Conservation (phyloP, 2,797 vertebrate species). For the Eleutherodactylus coqui region DNA sequence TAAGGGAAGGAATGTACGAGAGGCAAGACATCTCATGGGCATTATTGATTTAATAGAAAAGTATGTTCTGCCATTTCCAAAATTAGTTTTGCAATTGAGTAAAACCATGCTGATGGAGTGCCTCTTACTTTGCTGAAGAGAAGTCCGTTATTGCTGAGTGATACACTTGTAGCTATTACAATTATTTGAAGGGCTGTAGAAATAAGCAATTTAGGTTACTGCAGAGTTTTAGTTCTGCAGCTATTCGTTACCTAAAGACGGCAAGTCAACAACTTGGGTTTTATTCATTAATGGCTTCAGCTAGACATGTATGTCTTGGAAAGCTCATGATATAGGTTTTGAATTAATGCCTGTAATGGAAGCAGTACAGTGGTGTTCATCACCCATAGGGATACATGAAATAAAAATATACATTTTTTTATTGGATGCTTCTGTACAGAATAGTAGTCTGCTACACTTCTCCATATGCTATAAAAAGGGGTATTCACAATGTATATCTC, state of each 20-base stretch:
- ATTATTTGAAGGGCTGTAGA: constrained; percentile 30
- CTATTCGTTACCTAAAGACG: neutral
- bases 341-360: too few relatives aligned
- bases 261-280: neutral
- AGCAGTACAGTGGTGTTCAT: too few relatives aligned
- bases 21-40: constrained; percentile 43
- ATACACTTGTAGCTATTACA: constrained; percentile 18
- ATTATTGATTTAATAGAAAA: constrained; percentile 59
- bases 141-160: constrained; percentile 49
- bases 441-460: too few relatives aligned
- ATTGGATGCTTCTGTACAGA: too few relatives aligned
- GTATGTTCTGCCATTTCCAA: constrained; percentile 58
- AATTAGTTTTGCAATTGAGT: constrained; percentile 53
- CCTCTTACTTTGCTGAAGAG: neutral
- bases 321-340: too few relatives aligned
- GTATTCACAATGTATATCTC: too few relatives aligned
- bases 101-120: constrained; percentile 33
- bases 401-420: too few relatives aligned
- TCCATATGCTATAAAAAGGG: too few relatives aligned
- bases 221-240: neutral
- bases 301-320: neutral
- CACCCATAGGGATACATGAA: too few relatives aligned
- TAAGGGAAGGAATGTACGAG: constrained; percentile 30
- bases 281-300: neutral
- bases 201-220: constrained; percentile 26